Evolutionary conservation across 2,888 invertebrate species (phyloP).

Genomic region (Steinernema scapterisci): DNA sequence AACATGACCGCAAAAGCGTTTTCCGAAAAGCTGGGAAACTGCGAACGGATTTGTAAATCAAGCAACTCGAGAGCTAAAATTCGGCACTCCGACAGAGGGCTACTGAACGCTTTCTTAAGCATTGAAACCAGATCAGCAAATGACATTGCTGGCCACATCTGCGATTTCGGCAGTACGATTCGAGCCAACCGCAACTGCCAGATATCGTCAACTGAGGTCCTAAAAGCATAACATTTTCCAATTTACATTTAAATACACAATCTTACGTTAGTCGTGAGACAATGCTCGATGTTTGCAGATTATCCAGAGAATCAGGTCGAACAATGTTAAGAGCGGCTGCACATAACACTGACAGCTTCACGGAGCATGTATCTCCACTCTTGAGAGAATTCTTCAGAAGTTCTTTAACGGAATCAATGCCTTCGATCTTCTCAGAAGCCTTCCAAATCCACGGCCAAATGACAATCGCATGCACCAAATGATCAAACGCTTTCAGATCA

Average conservation of each 20-base stretch:
- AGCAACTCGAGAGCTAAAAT: not conserved
- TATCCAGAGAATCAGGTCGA: too few relatives aligned
- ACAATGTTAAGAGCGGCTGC: not conserved
- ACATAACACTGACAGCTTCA: not conserved
- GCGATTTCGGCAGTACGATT: not conserved
- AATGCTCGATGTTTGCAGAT: too few relatives aligned
- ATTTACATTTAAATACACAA: too few relatives aligned
- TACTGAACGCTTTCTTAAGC: not conserved
- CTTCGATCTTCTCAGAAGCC: not conserved
- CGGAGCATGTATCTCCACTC: too few relatives aligned
- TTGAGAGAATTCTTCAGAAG: too few relatives aligned
- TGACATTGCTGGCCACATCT: not conserved
- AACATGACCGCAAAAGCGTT: slow-evolving; percentile 54
- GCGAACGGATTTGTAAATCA: not conserved
- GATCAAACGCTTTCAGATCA: not conserved
- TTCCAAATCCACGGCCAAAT: slow-evolving; percentile 36
- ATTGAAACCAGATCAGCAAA: not conserved
- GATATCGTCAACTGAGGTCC: not conserved
- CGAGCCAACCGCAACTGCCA: not conserved
- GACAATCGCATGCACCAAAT: not conserved
- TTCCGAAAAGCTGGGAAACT: slow-evolving; percentile 8
- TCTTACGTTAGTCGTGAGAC: too few relatives aligned
- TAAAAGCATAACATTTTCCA: not conserved
- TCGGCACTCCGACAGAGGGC: not conserved
- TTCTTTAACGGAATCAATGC: not conserved